A percentile compares a stretch with the other conserved stretches of the same genome.
phyloP scores from a whole-genome alignment of 2,888 invertebrate species.

The Aproaerema taeniolella region DNA sequence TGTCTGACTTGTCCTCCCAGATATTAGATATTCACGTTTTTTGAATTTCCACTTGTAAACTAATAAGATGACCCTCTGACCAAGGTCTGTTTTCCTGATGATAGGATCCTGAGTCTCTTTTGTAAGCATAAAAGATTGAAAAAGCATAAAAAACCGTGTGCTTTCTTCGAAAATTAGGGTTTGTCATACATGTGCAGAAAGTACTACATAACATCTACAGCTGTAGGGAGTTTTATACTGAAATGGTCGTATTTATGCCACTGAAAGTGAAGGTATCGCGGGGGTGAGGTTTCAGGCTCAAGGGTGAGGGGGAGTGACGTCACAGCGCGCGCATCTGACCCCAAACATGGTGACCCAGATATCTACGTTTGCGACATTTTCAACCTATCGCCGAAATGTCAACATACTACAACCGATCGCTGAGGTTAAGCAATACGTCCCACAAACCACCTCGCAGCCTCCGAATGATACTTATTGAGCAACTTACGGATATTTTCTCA shows the following conservation, averaged over 20 bases:
- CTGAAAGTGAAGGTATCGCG: constrained; percentile 12
- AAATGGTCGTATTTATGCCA: neutral
- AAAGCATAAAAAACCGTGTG: no score
- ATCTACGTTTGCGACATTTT: constrained; percentile 52
- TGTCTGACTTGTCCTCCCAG: no score
- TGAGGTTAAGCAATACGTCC: constrained; percentile 50
- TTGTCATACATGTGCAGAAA: no score
- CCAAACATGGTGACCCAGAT: constrained; percentile 55
- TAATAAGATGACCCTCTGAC: no score
- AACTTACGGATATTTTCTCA: neutral
- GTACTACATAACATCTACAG: no score
- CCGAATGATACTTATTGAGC: neutral
- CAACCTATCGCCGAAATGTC: constrained; percentile 46
- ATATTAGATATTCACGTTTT: no score
- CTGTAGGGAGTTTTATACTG: no score
- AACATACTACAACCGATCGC: constrained; percentile 45
- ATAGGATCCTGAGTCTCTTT: no score
- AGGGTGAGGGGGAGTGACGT: constrained; percentile 51
- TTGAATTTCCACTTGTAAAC: no score
- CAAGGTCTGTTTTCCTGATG: no score
- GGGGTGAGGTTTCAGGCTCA: constrained; percentile 26
- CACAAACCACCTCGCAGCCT: constrained; percentile 26
- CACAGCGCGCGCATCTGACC: constrained; percentile 63
- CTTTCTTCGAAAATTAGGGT: no score
- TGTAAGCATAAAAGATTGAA: no score